Base-by-base conservation (phyloP, 2,797 vertebrate genomes). In the Hafferia zeledoni region DNA sequence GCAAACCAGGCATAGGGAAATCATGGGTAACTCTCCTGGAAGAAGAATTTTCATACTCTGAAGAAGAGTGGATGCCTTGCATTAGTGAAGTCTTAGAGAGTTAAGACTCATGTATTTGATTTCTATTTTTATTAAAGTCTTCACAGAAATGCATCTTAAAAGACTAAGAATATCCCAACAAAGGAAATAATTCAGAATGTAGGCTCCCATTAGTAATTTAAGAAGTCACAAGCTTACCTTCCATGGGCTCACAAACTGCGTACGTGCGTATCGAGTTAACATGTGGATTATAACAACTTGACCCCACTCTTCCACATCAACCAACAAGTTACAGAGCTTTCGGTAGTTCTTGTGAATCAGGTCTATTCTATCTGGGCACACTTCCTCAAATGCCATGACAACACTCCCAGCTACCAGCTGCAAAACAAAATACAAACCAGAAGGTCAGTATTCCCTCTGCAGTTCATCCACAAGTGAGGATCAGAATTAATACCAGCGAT, bases 251-350 rank as follows among this genome's bases (percentile, higher is more conserved):
- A 98, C 95, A 95, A 99, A 99, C 98, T 99, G 99, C 1, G 99
- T 99, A 63, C 99, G 98, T 72, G 99, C 99, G 13, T 99, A 99
- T 75, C 99, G 98, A 15, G 99, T 99, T 86, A 99, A 97, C 99
- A 99, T 99, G 97, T 98, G 99, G 96, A 99, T 99, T 97, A 99
- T 99, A 90, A 99, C 99, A 96, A 99, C 98, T 96, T 99, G 99
- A 23, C 99, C 99, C 99, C 99, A 99, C 96, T 99, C 99, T 97
- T 99, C 99, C 83, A 99, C 99, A 3, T 99, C 99, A 94, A 99
- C 98, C 95, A 99, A 95, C 93, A 99, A 98, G 97, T 99, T 99
- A 64, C 99, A 99, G 39, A 99, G 98, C 95, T 99, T 99, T 80
- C 99, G 98, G 97, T 99, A 99, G 98, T 99, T 99, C 98, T 98